These are phyloP conservation scores for Melanocharis versteri DNA, from an alignment of 2,113 vertebrate genomes.

Conservation along the genomic window DNA sequence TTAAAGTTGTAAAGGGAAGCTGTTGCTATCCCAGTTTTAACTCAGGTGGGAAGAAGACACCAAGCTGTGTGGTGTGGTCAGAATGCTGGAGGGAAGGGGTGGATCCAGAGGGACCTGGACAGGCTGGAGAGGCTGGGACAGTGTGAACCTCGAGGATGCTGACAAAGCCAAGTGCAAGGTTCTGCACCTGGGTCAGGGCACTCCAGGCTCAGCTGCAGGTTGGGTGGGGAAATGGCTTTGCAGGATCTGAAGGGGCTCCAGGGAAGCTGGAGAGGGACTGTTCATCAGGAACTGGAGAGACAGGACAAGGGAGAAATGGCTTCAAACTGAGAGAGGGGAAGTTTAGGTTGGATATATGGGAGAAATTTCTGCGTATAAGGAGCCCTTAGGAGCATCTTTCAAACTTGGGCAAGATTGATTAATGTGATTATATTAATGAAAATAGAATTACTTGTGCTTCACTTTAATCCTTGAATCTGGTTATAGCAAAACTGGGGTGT, in stretches of 20 bases:
- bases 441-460: background rate
- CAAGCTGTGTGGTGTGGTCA: background rate
- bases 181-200: background rate
- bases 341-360: background rate
- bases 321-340: background rate
- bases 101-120: background rate
- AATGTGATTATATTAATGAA: background rate
- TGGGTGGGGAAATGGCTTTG: background rate
- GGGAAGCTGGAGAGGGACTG: background rate
- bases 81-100: background rate
- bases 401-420: background rate
- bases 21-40: background rate
- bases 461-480: background rate
- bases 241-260: background rate
- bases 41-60: background rate
- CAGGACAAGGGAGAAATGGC: background rate
- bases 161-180: background rate
- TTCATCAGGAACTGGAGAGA: background rate
- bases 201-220: background rate
- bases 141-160: background rate
- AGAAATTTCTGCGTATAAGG: rapidly evolving
- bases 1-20: background rate
- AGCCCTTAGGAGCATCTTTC: background rate
- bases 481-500: background rate
- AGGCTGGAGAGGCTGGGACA: background rate